These are phyloP conservation scores for Trochalopteron elliotii DNA, from an alignment of 2,113 vertebrate genomes.

Conservation along the genomic window DNA sequence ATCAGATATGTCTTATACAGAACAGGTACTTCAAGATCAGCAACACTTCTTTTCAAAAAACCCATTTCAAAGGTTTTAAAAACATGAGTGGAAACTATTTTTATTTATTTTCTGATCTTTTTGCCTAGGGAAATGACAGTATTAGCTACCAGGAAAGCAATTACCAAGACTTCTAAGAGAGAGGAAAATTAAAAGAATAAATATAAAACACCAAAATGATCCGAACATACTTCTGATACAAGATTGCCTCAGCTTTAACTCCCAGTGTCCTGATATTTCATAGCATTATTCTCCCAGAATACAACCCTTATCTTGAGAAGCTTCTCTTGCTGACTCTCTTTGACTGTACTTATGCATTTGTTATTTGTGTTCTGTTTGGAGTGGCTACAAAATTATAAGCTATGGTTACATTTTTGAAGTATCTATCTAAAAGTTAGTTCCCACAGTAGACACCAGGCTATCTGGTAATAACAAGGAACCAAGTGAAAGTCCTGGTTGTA, in stretches of 20 bases:
- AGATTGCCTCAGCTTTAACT: not conserved
- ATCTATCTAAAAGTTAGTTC: not conserved
- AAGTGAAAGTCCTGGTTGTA: not conserved
- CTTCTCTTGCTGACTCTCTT: not conserved
- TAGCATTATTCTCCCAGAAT: not conserved
- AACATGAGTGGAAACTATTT: not conserved
- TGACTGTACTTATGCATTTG: not conserved
- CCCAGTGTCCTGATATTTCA: not conserved
- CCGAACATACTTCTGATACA: not conserved
- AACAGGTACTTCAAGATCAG: slow-evolving; percentile 9
- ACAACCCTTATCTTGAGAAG: not conserved
- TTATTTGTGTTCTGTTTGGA: not conserved
- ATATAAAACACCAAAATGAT: not conserved
- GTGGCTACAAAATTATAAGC: not conserved
- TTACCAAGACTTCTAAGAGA: slow-evolving; percentile 27
- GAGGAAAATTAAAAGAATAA: slow-evolving; percentile 47
- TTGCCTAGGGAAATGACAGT: not conserved
- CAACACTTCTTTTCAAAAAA: not conserved
- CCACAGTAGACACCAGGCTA: not conserved
- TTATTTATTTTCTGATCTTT: slow-evolving; percentile 20
- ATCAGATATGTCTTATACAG: not conserved
- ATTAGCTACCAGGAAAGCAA: slow-evolving; percentile 15
- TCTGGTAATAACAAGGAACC: not conserved
- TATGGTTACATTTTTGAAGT: not conserved
- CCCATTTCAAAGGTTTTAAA: not conserved